Evolutionary conservation across 2,113 vertebrate genomes (phyloP), one percentile per base, ranked within the genome.

Genomic region (Polypterus bichir): DNA sequence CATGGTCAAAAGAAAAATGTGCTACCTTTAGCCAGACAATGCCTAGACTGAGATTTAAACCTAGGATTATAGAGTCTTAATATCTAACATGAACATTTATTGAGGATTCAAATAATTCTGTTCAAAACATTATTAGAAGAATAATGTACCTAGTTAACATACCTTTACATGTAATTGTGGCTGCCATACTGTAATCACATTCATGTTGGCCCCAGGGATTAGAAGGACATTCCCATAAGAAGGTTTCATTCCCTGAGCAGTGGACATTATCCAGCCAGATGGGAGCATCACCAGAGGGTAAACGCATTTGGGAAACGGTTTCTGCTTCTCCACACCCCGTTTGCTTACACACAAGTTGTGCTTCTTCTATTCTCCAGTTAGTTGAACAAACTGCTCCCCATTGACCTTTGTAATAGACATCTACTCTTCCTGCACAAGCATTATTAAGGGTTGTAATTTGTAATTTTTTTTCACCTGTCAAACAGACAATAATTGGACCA

Each of bases 381-480:
- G 7, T 52, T 0, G 72, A 70, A 0, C 68, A 69, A 46, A 63
- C 4, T 44, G 61, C 63, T 27, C 76, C 78, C 76, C 76, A 78
- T 1, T 57, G 49, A 4, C 62, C 57, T 0, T 9, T 0, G 47
- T 75, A 47, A 3, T 69, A 9, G 52, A 79, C 65, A 11, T 77
- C 77, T 0, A 81, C 67, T 56, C 74, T 61, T 1, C 79, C 73
- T 0, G 66, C 60, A 0, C 79, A 81, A 27, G 27, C 27, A 27
- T 1, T 27, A 27, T 27, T 27, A 27, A 27, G 27, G 27, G 27
- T 27, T 1, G 27, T 27, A 27, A 27, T 27, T 27, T 27, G 27
- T 27, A 27, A 27, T 27, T 27, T 27, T 27, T 27, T 27, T 27
- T 27, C 27, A 27, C 2, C 27, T 27, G 27, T 27, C 27, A 27